A percentile compares a stretch with the other conserved stretches of the same genome.
These are phyloP conservation scores for Brachyhypopomus gauderio DNA, from an alignment of 2,113 vertebrate species.

Conservation along the genomic window DNA sequence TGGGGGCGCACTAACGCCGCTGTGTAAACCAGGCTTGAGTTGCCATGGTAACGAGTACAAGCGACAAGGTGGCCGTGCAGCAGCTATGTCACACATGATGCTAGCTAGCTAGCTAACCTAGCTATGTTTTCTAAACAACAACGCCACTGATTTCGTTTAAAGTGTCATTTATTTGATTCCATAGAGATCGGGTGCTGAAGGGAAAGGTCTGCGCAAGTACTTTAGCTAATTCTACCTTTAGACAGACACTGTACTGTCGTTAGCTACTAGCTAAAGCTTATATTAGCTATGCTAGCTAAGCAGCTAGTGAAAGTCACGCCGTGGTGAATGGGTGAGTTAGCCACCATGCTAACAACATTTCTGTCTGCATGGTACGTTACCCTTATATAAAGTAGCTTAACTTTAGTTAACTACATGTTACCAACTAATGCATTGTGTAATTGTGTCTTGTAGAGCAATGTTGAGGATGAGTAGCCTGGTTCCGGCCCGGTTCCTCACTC, in stretches of 20 bases:
- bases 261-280: no score
- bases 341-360: no score
- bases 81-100: background rate
- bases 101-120: no score
- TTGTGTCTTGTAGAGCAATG: conserved; percentile 67
- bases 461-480: conserved; percentile 77
- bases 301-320: no score
- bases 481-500: conserved; percentile 84
- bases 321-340: no score
- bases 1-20: background rate
- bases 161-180: background rate
- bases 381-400: no score
- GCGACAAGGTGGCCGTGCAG: background rate
- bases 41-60: conserved; percentile 17
- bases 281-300: no score
- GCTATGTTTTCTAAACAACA: background rate
- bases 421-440: background rate
- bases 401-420: background rate
- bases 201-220: background rate
- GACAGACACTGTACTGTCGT: no score
- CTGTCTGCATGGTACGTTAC: no score
- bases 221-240: no score
- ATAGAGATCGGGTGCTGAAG: no score
- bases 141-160: background rate
- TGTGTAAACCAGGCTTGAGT: background rate